Base-by-base conservation (phyloP, 2,797 vertebrate genomes). In the Sebastes miniatus region DNA sequence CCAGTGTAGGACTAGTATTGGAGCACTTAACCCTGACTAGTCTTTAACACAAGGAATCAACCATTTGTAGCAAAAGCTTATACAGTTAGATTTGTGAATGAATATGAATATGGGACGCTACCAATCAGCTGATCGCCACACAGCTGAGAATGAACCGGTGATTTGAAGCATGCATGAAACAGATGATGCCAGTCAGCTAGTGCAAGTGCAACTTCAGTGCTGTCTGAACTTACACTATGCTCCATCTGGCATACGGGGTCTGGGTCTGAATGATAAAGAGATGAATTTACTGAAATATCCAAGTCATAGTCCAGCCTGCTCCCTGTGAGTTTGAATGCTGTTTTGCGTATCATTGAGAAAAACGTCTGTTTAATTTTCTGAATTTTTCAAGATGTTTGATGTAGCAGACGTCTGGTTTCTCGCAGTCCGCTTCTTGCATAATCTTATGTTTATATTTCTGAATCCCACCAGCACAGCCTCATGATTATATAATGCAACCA, bases 201-300 rank as follows among this genome's bases (percentile, higher is more conserved):
- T 31, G 22, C 34, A 11, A 24, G 8, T 20, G n/a, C 32, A 73
- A 32, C 52, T 18, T 69, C 11, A 47, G 57, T 8, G 34, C 43
- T 24, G 34, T 59, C 61, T 72, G 43, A 62, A 56, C 6, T 5
- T 24, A 69, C 20, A 47, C 32, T 24, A 2, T 20, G 39, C 62
- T 68, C 63, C 74, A 69, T 77, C 58, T 64, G 69, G 27, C n/a
- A 6, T 24, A 22, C 20, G 20, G 62, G 68, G 47, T 57, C 69
- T 72, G 69, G 56, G 22, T 47, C 27, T 68, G 54, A 79, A 75
- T 43, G 43, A 71, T 71, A 71, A 67, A 12, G 31, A 65, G 50
- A 56, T n/a, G 25, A 2, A 61, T 76, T 73, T 63, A 22, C 6
- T n/a, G 16, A 77, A 36, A 69, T 25, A 70, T 70, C 43, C 4